These are phyloP conservation scores for Tenualosa ilisha DNA, from an alignment of 2,797 vertebrate species.

Conservation along the genomic window DNA sequence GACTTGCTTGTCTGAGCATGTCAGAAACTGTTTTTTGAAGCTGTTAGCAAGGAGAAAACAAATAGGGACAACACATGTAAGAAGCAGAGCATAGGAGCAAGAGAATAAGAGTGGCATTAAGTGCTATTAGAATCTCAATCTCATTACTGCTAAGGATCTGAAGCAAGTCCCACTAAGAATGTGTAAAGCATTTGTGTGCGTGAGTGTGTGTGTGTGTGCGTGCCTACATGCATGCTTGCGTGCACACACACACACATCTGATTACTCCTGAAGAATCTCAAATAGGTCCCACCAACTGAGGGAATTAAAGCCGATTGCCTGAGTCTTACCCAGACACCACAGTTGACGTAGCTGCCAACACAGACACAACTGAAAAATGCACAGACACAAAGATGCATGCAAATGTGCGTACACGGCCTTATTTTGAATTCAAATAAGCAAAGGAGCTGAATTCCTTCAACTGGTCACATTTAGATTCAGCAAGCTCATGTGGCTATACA, in stretches of 20 bases:
- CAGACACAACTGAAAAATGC: not conserved
- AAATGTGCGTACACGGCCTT: not conserved
- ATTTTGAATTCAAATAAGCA: no score
- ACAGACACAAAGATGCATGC: not conserved
- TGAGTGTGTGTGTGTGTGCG: conserved; percentile 6
- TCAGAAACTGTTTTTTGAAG: not conserved
- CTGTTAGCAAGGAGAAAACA: not conserved
- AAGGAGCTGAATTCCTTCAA: no score
- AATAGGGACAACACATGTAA: not conserved
- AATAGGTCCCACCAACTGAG: not conserved
- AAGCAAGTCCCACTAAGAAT: conserved; percentile 1
- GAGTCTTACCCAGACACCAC: not conserved
- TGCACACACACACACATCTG: not conserved
- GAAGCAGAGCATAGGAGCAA: not conserved
- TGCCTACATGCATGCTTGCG: not conserved
- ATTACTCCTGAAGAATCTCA: not conserved
- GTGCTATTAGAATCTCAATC: conserved; percentile 29
- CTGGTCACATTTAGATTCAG: no score
- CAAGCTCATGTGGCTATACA: no score
- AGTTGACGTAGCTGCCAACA: not conserved
- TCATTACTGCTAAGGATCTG: conserved; percentile 30
- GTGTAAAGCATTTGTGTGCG: not conserved
- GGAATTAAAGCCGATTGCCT: conserved; percentile 23
- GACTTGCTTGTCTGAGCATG: not conserved
- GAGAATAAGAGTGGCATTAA: conserved; percentile 7